A percentile compares a stretch with the other conserved stretches of the same genome.
phyloP scores from a whole-genome alignment of 2,888 invertebrate species.

The Bellardia bayeri region DNA sequence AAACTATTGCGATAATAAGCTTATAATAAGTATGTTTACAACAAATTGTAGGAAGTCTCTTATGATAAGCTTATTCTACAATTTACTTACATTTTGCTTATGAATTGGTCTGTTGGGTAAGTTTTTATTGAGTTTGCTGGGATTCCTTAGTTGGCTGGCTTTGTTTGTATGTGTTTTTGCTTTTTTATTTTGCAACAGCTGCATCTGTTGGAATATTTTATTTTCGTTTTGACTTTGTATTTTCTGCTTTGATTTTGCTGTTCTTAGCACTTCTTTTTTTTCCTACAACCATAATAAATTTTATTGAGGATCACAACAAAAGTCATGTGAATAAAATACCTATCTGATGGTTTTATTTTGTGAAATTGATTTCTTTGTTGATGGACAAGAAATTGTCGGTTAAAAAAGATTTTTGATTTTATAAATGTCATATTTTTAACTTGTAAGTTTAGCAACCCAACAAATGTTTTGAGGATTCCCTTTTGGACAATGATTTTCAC shows the following conservation, averaged over 20 bases:
- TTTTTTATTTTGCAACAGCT: slow-evolving; percentile 52
- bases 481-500: too few relatives aligned
- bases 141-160: too few relatives aligned
- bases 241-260: slow-evolving; percentile 54
- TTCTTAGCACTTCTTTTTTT: slow-evolving; percentile 43
- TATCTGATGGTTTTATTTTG: background rate
- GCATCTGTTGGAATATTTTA: slow-evolving; percentile 45
- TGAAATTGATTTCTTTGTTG: background rate
- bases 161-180: slow-evolving; percentile 3
- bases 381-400: background rate
- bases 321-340: slow-evolving; percentile 61
- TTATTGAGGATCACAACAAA: slow-evolving; percentile 58
- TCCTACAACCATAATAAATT: slow-evolving; percentile 47
- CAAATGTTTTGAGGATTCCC: too few relatives aligned
- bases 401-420: too few relatives aligned
- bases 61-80: too few relatives aligned
- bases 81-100: too few relatives aligned
- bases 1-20: too few relatives aligned
- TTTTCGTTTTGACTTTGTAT: slow-evolving; percentile 35
- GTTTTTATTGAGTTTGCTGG: slow-evolving; percentile 35
- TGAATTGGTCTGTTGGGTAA: too few relatives aligned
- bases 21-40: too few relatives aligned
- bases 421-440: too few relatives aligned
- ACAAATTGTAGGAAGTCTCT: too few relatives aligned
- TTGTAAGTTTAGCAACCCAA: too few relatives aligned